phyloP scores from a whole-genome alignment of 2,113 vertebrate genomes.

The Colossoma macropomum region DNA sequence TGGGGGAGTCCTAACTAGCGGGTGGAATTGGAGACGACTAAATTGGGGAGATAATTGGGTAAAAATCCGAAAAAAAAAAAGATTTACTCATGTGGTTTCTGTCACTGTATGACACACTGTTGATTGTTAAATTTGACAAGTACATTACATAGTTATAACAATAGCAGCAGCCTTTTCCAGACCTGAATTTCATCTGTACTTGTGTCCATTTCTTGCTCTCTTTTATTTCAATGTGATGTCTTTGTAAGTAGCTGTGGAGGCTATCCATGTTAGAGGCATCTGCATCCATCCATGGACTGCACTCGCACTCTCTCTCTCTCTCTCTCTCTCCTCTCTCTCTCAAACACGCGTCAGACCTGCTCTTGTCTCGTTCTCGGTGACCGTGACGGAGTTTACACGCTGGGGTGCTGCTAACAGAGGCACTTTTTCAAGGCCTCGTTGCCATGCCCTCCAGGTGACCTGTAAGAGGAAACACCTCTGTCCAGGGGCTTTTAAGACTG shows the following conservation, averaged over 20 bases:
- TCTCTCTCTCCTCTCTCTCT: too few relatives aligned
- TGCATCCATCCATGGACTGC: slow-evolving; percentile 12
- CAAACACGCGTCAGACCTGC: background rate
- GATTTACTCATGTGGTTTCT: too few relatives aligned
- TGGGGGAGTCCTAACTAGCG: too few relatives aligned
- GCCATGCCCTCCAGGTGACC: slow-evolving; percentile 61
- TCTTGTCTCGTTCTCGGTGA: slow-evolving; percentile 47
- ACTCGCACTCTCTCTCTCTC: too few relatives aligned
- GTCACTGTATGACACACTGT: too few relatives aligned
- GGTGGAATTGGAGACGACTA: too few relatives aligned
- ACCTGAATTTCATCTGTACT: background rate
- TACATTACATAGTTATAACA: too few relatives aligned
- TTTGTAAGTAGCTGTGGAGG: slow-evolving; percentile 28
- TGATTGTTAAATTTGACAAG: too few relatives aligned
- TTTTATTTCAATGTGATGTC: background rate
- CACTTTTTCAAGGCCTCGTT: slow-evolving; percentile 64
- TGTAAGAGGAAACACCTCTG: slow-evolving; percentile 64
- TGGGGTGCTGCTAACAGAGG: slow-evolving; percentile 56
- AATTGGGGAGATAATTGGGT: too few relatives aligned
- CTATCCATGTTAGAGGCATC: background rate
- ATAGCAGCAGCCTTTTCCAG: background rate
- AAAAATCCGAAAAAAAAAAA: too few relatives aligned
- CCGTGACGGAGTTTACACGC: slow-evolving; percentile 48
- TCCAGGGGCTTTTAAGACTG: slow-evolving; percentile 52
- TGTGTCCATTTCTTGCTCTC: too few relatives aligned